Evolutionary conservation across 2,888 invertebrate genomes (phyloP).

Genomic region (Lasioglossum oenotherae): DNA sequence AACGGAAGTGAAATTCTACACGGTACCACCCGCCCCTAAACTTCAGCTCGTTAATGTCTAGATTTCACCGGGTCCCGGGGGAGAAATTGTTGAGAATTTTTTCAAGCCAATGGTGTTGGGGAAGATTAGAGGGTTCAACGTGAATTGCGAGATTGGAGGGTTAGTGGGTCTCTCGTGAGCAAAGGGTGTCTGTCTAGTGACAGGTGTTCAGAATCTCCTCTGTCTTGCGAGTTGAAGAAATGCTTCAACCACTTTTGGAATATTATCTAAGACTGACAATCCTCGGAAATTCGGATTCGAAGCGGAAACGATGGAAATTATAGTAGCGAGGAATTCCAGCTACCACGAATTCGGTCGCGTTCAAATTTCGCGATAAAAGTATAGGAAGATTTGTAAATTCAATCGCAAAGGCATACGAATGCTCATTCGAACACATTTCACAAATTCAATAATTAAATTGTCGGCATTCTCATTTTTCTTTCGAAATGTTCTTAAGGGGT

Average conservation of each 20-base stretch:
- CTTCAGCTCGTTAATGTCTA: neutral
- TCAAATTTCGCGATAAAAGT: no score
- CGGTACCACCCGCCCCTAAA: neutral
- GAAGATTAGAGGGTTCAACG: slow-evolving; percentile 31
- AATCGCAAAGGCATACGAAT: no score
- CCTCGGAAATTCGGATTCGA: neutral
- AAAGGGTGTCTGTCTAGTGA: slow-evolving; percentile 4
- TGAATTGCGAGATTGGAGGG: slow-evolving; percentile 58
- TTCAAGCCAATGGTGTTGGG: slow-evolving; percentile 31
- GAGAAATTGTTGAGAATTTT: neutral
- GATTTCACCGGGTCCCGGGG: slow-evolving; percentile 7
- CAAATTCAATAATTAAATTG: no score
- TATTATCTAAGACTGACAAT: neutral
- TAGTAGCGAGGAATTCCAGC: neutral
- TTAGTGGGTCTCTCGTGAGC: slow-evolving; percentile 11
- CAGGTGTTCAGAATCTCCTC: neutral
- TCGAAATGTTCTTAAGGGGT: neutral
- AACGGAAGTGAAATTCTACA: slow-evolving; percentile 71
- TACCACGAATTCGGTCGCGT: neutral
- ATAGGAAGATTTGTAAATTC: no score
- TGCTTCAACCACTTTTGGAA: neutral
- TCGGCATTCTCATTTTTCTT: no score
- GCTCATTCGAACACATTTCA: no score
- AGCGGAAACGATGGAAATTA: neutral
- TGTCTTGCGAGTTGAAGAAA: neutral